Percentiles rank a stretch among this genome's conserved stretches.
These are phyloP conservation scores for Leptopilina myrica DNA, from an alignment of 2,888 invertebrate genomes.

Conservation along the genomic window DNA sequence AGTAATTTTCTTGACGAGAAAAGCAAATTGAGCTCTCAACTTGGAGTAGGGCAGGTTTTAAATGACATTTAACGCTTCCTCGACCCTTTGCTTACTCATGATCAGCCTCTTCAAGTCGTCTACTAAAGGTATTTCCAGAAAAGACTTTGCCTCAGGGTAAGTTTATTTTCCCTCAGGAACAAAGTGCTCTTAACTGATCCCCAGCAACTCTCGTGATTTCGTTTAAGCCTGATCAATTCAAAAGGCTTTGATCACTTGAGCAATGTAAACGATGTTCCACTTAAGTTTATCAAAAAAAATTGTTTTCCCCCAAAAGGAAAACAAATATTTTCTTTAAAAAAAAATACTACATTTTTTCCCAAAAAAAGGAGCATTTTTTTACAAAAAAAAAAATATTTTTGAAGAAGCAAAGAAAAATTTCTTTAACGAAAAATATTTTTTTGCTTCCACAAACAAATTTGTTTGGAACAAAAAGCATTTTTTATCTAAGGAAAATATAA, in stretches of 20 bases:
- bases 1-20: slow-evolving; percentile 21
- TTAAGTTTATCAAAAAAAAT: not conserved
- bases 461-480: no score
- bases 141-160: slow-evolving; percentile 44
- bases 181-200: slow-evolving; percentile 49
- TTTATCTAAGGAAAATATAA: no score
- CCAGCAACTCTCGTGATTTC: slow-evolving; percentile 44
- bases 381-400: no score
- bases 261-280: slow-evolving; percentile 17
- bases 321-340: not conserved
- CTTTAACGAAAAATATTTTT: no score
- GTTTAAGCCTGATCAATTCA: slow-evolving; percentile 44
- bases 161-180: slow-evolving; percentile 33
- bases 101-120: slow-evolving; percentile 50
- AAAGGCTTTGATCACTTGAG: slow-evolving; percentile 44
- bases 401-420: no score
- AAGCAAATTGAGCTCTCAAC: slow-evolving; percentile 23
- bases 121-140: slow-evolving; percentile 42
- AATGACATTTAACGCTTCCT: slow-evolving; percentile 36
- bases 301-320: not conserved
- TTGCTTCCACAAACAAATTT: no score
- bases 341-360: no score
- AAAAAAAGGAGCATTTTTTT: no score
- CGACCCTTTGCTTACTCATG: slow-evolving; percentile 46
- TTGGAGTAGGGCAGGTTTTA: slow-evolving; percentile 2